Evolutionary conservation across 1,140 invertebrate species (phyloP).

Genomic region (Coenobita brevimanus): DNA sequence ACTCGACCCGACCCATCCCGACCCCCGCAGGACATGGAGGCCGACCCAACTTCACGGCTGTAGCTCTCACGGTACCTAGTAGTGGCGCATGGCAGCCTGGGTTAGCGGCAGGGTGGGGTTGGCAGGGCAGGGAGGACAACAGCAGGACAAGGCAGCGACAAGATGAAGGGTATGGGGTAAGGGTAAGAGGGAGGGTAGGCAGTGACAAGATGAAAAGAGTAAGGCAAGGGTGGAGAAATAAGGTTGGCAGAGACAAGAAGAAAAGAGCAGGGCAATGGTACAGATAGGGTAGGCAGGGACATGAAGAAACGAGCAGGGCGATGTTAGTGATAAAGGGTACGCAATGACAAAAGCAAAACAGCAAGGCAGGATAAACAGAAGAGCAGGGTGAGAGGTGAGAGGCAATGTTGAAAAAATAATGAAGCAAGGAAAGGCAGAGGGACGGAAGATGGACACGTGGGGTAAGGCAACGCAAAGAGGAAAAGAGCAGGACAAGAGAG

Average conservation of each 20-base stretch:
- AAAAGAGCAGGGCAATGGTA: background rate
- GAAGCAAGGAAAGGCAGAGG: background rate
- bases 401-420: background rate
- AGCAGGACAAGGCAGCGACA: background rate
- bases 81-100: slow-evolving; percentile 72
- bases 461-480: background rate
- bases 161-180: background rate
- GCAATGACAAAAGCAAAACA: background rate
- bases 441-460: background rate
- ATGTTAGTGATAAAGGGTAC: background rate
- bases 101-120: slow-evolving; percentile 59
- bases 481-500: background rate
- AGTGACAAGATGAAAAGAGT: background rate
- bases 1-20: slow-evolving; percentile 86
- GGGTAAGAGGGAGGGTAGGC: background rate
- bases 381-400: background rate
- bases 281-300: background rate
- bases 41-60: slow-evolving; percentile 74
- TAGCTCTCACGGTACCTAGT: slow-evolving; percentile 85
- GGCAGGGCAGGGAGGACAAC: too few relatives aligned
- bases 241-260: too few relatives aligned
- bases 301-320: background rate
- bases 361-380: background rate
- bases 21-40: slow-evolving; percentile 71
- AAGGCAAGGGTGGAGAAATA: background rate